Conservation (phyloP, 2,797 vertebrate genomes). For the Odontamblyopus rebecca region DNA sequence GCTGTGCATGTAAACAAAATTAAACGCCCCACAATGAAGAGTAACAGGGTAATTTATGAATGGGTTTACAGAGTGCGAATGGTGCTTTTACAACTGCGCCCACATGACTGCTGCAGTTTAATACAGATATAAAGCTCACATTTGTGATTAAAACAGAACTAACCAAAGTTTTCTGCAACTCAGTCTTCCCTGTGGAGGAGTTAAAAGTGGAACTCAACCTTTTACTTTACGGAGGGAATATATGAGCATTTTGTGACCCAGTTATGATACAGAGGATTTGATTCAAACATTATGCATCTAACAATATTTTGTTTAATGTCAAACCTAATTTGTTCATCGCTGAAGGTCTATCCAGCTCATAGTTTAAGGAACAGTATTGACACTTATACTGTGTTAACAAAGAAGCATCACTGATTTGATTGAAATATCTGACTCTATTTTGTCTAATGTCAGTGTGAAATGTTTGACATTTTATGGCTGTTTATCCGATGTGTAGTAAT, state of each 20-base stretch:
- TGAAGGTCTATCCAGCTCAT: no score
- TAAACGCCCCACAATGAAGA: constrained; percentile 31
- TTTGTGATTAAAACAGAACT: constrained; percentile 17
- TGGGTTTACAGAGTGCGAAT: constrained; percentile 23
- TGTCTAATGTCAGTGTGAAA: no score
- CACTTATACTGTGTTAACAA: no score
- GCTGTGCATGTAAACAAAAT: constrained; percentile 37
- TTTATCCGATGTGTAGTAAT: no score
- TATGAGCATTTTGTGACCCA: no score
- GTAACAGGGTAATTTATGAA: constrained; percentile 42
- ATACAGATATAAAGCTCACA: constrained; percentile 33
- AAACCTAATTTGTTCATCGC: no score
- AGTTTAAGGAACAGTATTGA: no score
- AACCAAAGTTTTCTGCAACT: constrained; percentile 18
- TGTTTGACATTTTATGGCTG: no score
- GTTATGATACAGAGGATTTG: no score
- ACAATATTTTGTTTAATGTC: not conserved
- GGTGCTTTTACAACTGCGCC: constrained; percentile 20
- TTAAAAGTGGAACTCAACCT: not conserved
- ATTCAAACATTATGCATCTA: not conserved
- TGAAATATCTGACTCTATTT: no score
- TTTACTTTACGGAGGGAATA: not conserved
- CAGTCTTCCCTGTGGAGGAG: constrained; percentile 15
- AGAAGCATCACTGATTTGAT: no score
- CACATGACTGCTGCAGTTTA: constrained; percentile 19